These are phyloP conservation scores for Leptopilina clavipes DNA, from an alignment of 1,140 invertebrate genomes.

Conservation along the genomic window DNA sequence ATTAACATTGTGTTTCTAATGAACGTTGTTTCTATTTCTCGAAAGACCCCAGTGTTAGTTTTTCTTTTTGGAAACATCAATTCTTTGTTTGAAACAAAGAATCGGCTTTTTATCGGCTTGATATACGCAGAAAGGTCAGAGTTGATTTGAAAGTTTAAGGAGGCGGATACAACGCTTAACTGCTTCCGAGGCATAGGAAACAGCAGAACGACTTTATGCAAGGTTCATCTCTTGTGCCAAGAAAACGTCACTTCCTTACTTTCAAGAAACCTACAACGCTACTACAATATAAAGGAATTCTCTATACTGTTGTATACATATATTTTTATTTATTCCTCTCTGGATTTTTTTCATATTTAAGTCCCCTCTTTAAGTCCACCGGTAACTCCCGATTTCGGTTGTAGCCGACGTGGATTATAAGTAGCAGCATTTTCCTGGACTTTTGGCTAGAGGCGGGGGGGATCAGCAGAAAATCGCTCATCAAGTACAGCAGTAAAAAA, in stretches of 20 bases:
- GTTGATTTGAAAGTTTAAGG: slow-evolving; percentile 24
- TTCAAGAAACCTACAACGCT: slow-evolving; percentile 51
- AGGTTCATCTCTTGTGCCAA: slow-evolving; percentile 51
- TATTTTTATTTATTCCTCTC: too few relatives aligned
- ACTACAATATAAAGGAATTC: slow-evolving; percentile 2
- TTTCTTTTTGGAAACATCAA: not conserved
- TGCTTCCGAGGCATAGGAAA: slow-evolving; percentile 26
- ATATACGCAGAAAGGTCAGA: slow-evolving; percentile 23
- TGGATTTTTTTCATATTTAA: too few relatives aligned
- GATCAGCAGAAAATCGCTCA: too few relatives aligned
- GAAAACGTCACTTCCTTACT: slow-evolving; percentile 47
- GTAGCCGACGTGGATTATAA: too few relatives aligned
- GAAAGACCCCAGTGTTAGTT: too few relatives aligned
- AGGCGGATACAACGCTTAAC: slow-evolving; percentile 32
- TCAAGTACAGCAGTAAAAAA: too few relatives aligned
- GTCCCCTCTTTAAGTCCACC: too few relatives aligned
- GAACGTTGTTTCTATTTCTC: too few relatives aligned
- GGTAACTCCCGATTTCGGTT: too few relatives aligned
- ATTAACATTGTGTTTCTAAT: not conserved
- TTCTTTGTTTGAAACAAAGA: not conserved
- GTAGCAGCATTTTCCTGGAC: too few relatives aligned
- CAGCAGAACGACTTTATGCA: slow-evolving; percentile 48
- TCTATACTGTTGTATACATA: not conserved
- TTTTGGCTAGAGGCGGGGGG: too few relatives aligned
- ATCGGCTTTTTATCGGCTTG: not conserved